phyloP scores from a whole-genome alignment of 2,113 vertebrate genomes.

The Vulpes vulpes region DNA sequence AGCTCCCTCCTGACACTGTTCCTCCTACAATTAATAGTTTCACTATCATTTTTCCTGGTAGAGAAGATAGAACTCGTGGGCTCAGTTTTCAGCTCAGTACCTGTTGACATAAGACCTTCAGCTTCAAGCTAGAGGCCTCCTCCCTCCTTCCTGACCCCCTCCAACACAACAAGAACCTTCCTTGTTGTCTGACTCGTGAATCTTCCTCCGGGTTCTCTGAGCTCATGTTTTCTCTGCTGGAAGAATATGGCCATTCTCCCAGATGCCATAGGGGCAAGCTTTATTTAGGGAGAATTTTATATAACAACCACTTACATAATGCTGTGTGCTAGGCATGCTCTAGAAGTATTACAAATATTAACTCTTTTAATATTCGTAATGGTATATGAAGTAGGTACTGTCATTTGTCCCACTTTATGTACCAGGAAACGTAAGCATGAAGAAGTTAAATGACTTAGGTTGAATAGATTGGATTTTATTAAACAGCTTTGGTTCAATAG shows the following conservation, averaged over 20 bases:
- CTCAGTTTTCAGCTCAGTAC: not conserved
- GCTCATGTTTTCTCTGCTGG: not conserved
- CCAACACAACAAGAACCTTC: not conserved
- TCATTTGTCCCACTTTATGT: not conserved
- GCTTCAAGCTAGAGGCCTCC: not conserved
- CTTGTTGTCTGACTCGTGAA: not conserved
- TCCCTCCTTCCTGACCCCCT: not conserved
- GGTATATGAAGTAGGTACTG: not conserved
- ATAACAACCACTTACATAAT: not conserved
- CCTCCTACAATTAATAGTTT: not conserved
- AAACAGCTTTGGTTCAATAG: not conserved
- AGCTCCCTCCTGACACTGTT: not conserved
- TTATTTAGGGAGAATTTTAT: constrained; percentile 18
- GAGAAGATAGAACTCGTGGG: not conserved
- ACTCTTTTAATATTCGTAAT: not conserved
- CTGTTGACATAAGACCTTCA: not conserved
- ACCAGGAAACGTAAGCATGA: not conserved
- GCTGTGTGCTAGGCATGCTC: not conserved
- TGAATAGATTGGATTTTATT: not conserved
- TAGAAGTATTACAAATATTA: not conserved
- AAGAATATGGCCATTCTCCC: not conserved
- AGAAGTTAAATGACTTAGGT: not conserved
- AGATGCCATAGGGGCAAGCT: not conserved
- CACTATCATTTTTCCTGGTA: not conserved
- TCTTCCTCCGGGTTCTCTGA: not conserved